A percentile compares a stretch with the other conserved stretches of the same genome.
These are phyloP conservation scores for Drosophila anceps DNA, from an alignment of 2,888 invertebrate species.

Conservation along the genomic window DNA sequence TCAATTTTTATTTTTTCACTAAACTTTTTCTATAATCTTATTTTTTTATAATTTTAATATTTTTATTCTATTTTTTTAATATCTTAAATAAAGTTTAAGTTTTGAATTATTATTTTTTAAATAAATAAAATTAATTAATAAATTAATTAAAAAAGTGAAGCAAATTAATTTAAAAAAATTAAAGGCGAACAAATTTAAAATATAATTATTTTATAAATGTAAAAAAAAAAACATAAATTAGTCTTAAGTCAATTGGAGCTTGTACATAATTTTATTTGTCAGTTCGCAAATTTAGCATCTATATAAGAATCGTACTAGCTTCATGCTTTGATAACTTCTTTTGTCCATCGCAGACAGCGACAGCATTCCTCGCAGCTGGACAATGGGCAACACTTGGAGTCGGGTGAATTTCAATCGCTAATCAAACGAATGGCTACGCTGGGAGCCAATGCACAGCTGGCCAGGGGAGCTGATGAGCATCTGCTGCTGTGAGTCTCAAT, in stretches of 20 bases:
- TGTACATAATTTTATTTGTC: neutral
- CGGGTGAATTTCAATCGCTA: conserved; percentile 83
- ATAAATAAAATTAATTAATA: no score
- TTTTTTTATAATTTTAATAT: no score
- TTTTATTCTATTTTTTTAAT: no score
- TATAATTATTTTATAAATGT: no score
- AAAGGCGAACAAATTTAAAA: no score
- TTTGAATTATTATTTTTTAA: no score
- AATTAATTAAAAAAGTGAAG: no score
- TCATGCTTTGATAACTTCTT: neutral
- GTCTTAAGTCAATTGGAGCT: no score
- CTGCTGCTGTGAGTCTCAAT: conserved; percentile 89
- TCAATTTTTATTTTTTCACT: no score
- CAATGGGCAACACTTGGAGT: conserved; percentile 70
- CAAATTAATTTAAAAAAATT: no score
- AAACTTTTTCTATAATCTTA: no score
- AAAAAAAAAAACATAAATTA: neutral
- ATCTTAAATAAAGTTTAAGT: no score
- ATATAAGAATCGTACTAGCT: neutral
- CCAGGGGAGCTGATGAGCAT: conserved; percentile 92
- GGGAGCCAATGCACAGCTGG: conserved; percentile 90
- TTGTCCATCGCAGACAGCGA: conserved; percentile 63
- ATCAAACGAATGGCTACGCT: conserved; percentile 85
- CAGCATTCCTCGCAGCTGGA: conserved; percentile 68
- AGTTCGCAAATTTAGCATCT: conserved; percentile 4